Conservation (phyloP, 2,797 vertebrate genomes). For the Nothura maculosa region DNA sequence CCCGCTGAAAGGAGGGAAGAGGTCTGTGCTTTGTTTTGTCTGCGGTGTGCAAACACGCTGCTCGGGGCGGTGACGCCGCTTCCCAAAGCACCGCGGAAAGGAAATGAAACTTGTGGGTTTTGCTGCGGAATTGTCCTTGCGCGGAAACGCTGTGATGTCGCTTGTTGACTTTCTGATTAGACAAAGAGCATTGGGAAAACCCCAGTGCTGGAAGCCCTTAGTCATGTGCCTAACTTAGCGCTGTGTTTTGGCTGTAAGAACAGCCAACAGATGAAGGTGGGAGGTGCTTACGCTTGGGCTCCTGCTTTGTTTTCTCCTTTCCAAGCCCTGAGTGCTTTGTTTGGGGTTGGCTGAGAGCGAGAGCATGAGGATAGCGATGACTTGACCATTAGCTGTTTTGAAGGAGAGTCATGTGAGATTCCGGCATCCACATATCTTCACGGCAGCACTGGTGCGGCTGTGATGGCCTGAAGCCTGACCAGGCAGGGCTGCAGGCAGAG, state of each 20-base stretch:
- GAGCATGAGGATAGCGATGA: not conserved
- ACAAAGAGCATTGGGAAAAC: not conserved
- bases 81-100: not conserved
- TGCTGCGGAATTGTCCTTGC: not conserved
- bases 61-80: not conserved
- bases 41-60: not conserved
- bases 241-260: conserved; percentile 14
- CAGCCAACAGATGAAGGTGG: not conserved
- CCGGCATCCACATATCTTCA: not conserved
- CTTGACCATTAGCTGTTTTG: fast-evolving
- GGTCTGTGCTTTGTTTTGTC: conserved; percentile 52
- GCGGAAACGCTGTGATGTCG: not conserved
- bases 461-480: too few relatives aligned
- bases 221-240: not conserved
- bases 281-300: not conserved
- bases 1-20: conserved; percentile 2
- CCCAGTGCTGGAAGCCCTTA: conserved; percentile 17
- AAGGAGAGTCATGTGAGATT: fast-evolving
- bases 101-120: conserved; percentile 43
- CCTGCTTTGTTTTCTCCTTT: not conserved
- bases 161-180: conserved; percentile 52
- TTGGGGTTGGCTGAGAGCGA: not conserved
- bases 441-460: not conserved
- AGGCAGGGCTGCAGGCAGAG: not conserved
- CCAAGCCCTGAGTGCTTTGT: not conserved